These are phyloP conservation scores for Seira ritae DNA, from an alignment of 2,888 invertebrate genomes.

Conservation along the genomic window DNA sequence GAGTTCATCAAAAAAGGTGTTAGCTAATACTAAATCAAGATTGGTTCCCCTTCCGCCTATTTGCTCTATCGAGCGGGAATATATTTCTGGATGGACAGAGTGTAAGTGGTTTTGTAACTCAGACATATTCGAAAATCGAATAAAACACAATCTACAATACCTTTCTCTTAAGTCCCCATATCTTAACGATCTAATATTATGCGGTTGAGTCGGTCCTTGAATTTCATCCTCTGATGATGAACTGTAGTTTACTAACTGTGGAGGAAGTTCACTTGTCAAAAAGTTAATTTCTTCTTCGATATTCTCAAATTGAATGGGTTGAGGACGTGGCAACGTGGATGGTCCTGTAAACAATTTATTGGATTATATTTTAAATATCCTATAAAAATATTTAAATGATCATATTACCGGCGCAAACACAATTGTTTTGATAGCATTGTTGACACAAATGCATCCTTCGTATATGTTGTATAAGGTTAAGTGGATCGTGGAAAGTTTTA, in stretches of 20 bases:
- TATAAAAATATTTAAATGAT: not conserved
- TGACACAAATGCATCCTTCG: not conserved
- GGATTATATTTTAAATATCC: not conserved
- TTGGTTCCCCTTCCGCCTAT: not conserved
- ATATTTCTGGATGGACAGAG: not conserved
- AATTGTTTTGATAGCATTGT: not conserved
- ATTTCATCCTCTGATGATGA: not conserved
- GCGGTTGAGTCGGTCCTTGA: not conserved
- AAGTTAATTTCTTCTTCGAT: not conserved
- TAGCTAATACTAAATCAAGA: not conserved
- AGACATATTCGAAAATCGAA: not conserved
- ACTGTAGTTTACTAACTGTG: not conserved
- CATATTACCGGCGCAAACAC: not conserved
- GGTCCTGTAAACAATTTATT: not conserved
- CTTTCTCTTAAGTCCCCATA: not conserved
- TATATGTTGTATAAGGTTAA: not conserved
- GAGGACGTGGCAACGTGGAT: not conserved
- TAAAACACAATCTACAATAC: conserved; percentile 17
- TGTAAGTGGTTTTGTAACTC: conserved; percentile 12
- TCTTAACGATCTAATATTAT: not conserved
- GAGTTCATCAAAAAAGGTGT: conserved; percentile 25
- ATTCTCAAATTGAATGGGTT: not conserved
- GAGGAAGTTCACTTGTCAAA: too few relatives aligned
- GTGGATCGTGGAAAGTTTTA: not conserved
- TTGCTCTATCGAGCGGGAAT: not conserved